Evolutionary conservation across 2,797 vertebrate genomes (phyloP), one percentile per base, ranked within the genome.

Genomic region (Melanotaenia boesemani): DNA sequence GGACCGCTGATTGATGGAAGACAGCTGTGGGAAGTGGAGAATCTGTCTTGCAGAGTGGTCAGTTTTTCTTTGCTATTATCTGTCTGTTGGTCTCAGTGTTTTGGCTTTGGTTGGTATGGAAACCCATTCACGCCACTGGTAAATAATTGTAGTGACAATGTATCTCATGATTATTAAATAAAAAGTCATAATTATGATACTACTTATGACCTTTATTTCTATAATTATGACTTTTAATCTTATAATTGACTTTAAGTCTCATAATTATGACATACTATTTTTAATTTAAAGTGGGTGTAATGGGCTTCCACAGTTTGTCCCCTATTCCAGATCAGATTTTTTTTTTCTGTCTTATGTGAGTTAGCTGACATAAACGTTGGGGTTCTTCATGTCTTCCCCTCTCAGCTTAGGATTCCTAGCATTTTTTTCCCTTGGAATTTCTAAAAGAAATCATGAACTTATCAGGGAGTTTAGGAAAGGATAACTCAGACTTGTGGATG

Each of bases 31-130:
- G 59, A 59, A 81, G 67, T 2, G 8, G 76, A 79, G 50, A 62
- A n/a, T 55, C 64, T 66, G 71, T 39, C 67, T 63, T 37, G 63
- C 57, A 1, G 7, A 72, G 70, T 9, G 88, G 86, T 90, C 74
- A 79, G 88, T 90, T 80, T 73, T 37, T 3, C 10, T 24, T 52
- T 41, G 63, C 32, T 67, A 0, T 67, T 46, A 15, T 64, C n/a
- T 57, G 13, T 55, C 18, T 12, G 60, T n/a, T 41, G n/a, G n/a
- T n/a, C n/a, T n/a, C n/a, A n/a, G n/a, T n/a, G n/a, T n/a, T 13
- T 63, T 12, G 1, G 10, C 22, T 73, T 13, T 60, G 22, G 34
- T 63, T 46, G 3, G 8, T 32, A 20, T 26, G 10, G 10, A 13
- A 36, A 9, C 7, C 36, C 36, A 36, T 36, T 36, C 36, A 6